Evolutionary conservation across 2,113 vertebrate genomes (phyloP), one percentile per base, ranked within the genome.

Genomic region (Oryzias woworae): DNA sequence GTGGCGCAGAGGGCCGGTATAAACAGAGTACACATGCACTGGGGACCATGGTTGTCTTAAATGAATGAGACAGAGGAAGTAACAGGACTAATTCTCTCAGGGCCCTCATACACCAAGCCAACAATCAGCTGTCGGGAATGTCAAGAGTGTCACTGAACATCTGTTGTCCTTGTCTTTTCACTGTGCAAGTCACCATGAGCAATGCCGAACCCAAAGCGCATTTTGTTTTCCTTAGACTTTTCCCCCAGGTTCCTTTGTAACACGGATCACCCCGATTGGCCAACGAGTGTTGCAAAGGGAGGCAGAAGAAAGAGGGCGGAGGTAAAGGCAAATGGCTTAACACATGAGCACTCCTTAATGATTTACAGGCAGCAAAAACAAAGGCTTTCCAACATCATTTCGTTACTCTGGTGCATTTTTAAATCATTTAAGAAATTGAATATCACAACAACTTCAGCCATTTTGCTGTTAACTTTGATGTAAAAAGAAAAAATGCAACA

Each of bases 51-150:
- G 63, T 28, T 1, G 60, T 64, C 69, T 84, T 75, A 51, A 80
- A 75, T 78, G 69, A 77, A 82, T 17, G 51, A 80, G 66, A 79
- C 59, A 42, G 48, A 58, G 71, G 62, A 66, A 73, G 59, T 63
- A 78, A 75, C 64, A 68, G 45, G 60, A 69, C 42, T 26, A 58
- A 62, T 44, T 81, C 60, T 73, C 26, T 58, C 2, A 41, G 66
- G 47, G 47, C 47, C 28, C 14, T 23, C 7, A 22, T 49, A 71
- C 47, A 48, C 47, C 47, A 20, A 48, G 47, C 47, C 47, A 48
- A 17, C 56, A 48, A 48, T 17, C n/a, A 18, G 46, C 46, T 48
- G 47, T 48, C 20, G 8, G 20, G 47, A 48, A 48, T 48, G 47
- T 48, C n/a, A 48, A 18, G 47, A 48, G n/a, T 10, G 47, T 18